Conservation (phyloP, 2,888 invertebrate genomes). For the Pterostichus madidus region DNA sequence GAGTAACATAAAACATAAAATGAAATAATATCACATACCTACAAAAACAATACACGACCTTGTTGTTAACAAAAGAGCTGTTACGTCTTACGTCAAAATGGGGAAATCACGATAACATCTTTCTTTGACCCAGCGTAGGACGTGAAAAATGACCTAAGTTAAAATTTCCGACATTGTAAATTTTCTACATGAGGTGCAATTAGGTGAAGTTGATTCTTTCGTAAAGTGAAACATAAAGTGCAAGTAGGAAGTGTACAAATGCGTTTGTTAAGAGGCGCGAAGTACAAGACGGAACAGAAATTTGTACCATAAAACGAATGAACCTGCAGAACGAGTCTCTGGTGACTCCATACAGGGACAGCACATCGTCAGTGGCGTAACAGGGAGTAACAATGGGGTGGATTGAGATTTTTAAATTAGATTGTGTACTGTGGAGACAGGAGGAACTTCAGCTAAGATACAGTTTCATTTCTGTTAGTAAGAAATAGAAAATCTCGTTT, state of each 20-base stretch:
- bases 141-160: conserved; percentile 10
- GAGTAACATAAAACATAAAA: no score
- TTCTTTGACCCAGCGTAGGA: conserved; percentile 7
- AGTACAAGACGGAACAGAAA: conserved; percentile 54
- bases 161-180: conserved; percentile 24
- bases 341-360: neutral
- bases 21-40: neutral
- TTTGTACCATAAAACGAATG: conserved; percentile 54
- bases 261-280: conserved; percentile 31
- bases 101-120: conserved; percentile 22
- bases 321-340: conserved; percentile 50
- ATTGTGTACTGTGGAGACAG: no score
- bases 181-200: neutral
- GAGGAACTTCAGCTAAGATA: no score
- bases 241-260: conserved; percentile 49
- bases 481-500: no score
- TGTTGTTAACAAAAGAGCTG: conserved; percentile 8
- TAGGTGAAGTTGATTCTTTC: conserved; percentile 27
- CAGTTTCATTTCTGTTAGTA: no score
- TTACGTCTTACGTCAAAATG: neutral
- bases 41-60: neutral
- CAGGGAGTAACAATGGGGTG: neutral
- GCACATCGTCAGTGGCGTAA: neutral
- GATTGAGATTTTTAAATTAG: no score
- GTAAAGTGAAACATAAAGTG: neutral